A percentile compares a stretch with the other conserved stretches of the same genome.
phyloP scores from a whole-genome alignment of 2,113 vertebrate genomes.

The Lamprologus sp. region DNA sequence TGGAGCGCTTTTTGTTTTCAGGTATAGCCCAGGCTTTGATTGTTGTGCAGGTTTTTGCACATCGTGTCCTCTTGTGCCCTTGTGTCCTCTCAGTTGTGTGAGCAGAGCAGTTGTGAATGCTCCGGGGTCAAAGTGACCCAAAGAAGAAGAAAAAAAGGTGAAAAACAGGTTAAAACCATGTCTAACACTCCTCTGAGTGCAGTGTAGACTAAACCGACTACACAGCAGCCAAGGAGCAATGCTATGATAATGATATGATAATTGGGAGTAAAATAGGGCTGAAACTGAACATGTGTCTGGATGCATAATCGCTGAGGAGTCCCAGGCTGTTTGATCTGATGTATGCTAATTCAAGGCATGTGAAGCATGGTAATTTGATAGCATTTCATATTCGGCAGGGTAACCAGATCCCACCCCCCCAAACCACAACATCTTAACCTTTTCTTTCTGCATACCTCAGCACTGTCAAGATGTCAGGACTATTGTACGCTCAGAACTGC shows the following conservation, averaged over 20 bases:
- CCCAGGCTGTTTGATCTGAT: conserved; percentile 53
- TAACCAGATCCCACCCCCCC: not conserved
- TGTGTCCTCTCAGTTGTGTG: not conserved
- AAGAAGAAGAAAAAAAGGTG: not conserved
- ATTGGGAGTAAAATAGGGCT: conserved; percentile 51
- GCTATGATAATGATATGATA: conserved; percentile 62
- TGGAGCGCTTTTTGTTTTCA: not conserved
- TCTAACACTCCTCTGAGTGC: conserved; percentile 32
- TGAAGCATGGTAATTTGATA: conserved; percentile 56
- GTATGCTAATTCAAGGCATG: conserved; percentile 57
- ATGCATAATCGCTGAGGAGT: conserved; percentile 42
- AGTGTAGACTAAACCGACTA: conserved; percentile 36
- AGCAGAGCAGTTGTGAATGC: not conserved
- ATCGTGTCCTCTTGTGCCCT: not conserved
- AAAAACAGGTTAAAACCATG: not conserved
- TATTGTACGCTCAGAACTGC: not conserved
- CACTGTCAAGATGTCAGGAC: conserved; percentile 13
- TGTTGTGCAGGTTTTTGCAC: not conserved
- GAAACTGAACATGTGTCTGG: conserved; percentile 49
- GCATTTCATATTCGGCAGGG: conserved; percentile 10
- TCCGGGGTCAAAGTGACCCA: not conserved
- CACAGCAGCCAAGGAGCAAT: not conserved
- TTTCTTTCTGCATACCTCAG: conserved; percentile 39
- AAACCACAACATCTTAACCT: conserved; percentile 13
- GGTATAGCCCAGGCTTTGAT: not conserved